Evolutionary conservation across 2,797 vertebrate species (phyloP).

Genomic region (Periophthalmus magnuspinnatus): DNA sequence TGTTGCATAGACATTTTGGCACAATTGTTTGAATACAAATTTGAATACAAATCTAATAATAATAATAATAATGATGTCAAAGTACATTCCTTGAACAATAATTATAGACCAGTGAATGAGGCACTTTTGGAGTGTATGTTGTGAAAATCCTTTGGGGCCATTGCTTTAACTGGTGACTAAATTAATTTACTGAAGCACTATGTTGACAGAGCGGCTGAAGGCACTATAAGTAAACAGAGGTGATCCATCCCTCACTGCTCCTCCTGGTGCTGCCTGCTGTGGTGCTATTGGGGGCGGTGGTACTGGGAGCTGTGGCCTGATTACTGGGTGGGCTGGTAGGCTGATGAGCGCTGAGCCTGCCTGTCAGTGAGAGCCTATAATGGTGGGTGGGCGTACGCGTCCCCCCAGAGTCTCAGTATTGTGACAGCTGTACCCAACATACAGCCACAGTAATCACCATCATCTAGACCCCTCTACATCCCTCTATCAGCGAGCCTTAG

Average conservation of each 20-base stretch:
- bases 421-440: constrained; percentile 51
- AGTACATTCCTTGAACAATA: too few relatives aligned
- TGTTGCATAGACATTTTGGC: too few relatives aligned
- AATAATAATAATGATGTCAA: too few relatives aligned
- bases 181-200: not conserved
- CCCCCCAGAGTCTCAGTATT: constrained; percentile 47
- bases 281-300: constrained; percentile 1
- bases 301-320: constrained; percentile 28
- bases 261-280: constrained; percentile 2
- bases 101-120: not conserved
- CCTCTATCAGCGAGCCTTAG: constrained; percentile 26
- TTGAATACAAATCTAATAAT: too few relatives aligned
- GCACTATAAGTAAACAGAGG: constrained; percentile 16
- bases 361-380: constrained; percentile 64
- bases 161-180: not conserved
- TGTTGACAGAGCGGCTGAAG: constrained; percentile 2
- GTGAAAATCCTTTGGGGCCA: not conserved
- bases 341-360: constrained; percentile 46
- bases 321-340: constrained; percentile 44
- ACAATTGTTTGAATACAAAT: too few relatives aligned
- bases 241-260: constrained; percentile 6
- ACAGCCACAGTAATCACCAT: constrained; percentile 36
- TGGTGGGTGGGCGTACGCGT: constrained; percentile 59
- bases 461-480: constrained; percentile 23
- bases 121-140: not conserved